Conservation (phyloP, 2,797 vertebrate genomes). For the Sus cebifrons region DNA sequence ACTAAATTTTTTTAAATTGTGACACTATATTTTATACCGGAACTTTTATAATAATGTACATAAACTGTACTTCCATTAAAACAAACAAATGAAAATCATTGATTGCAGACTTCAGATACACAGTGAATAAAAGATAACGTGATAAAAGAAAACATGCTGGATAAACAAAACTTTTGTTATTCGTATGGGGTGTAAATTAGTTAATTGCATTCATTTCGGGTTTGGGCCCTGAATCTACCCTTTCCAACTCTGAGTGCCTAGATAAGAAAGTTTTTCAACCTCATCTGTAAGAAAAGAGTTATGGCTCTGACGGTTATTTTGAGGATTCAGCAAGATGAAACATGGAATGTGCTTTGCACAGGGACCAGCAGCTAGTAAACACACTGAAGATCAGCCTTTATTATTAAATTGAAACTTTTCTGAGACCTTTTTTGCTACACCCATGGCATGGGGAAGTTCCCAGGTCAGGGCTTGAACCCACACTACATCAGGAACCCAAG, state of each 20-base stretch:
- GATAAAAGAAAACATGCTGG: background rate
- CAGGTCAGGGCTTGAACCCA: too few species aligned
- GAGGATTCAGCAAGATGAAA: background rate
- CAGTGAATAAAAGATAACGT: slow-evolving; percentile 7
- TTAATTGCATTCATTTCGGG: background rate
- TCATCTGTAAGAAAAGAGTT: background rate
- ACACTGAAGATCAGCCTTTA: background rate
- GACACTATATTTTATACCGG: background rate
- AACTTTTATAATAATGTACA: background rate
- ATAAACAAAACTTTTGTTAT: background rate
- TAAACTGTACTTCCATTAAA: background rate
- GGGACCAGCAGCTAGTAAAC: background rate
- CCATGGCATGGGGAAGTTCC: too few species aligned
- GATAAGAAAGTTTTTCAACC: background rate
- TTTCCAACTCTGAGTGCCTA: background rate
- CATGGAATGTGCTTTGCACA: background rate
- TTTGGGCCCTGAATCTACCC: background rate
- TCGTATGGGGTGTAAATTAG: background rate
- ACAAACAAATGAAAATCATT: background rate
- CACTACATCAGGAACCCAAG: too few species aligned
- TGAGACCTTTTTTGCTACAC: too few species aligned
- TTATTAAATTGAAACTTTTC: background rate
- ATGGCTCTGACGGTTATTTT: background rate
- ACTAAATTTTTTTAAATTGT: too few species aligned
- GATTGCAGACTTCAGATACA: background rate